Conservation (phyloP, 92 coral and sea anemone species). For the Epizoanthus illoricatus region DNA sequence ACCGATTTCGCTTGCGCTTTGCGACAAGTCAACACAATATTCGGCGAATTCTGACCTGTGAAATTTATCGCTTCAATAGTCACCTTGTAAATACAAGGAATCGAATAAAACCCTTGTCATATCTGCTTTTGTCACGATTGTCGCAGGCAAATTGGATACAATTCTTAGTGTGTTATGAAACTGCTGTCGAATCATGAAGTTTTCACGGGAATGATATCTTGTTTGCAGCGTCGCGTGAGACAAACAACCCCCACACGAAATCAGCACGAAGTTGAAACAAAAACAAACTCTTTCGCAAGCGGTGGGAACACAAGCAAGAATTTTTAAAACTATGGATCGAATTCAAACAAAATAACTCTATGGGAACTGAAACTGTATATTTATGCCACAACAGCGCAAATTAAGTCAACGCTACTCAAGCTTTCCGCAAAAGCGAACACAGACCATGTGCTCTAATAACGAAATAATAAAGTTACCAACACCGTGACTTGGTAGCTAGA, state of each 20-base stretch:
- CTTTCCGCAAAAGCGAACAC: constrained; percentile 22
- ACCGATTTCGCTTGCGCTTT: constrained; percentile 3
- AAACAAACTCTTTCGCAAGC: constrained; percentile 44
- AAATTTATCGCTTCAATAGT: constrained; percentile 19
- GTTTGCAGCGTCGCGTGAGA: constrained; percentile 34
- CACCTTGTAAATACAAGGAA: not conserved
- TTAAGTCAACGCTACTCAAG: not conserved
- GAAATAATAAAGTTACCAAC: constrained; percentile 3
- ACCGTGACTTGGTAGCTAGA: not conserved
- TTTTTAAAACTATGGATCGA: not conserved
- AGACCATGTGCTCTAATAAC: constrained; percentile 4
- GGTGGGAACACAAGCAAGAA: not conserved
- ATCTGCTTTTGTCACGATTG: not conserved
- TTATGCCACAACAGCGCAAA: not conserved
- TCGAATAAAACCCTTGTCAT: not conserved
- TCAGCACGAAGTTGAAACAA: constrained; percentile 33
- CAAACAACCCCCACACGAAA: constrained; percentile 23
- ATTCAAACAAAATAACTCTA: not conserved
- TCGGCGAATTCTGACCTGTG: not conserved
- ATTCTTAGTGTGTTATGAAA: not conserved
- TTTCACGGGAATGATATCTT: constrained; percentile 3
- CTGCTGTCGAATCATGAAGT: not conserved
- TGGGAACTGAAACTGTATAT: not conserved
- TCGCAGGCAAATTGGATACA: not conserved
- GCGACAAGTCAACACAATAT: not conserved